Evolutionary conservation across 2,113 vertebrate genomes (phyloP).

Genomic region (Tragulus kanchil): DNA sequence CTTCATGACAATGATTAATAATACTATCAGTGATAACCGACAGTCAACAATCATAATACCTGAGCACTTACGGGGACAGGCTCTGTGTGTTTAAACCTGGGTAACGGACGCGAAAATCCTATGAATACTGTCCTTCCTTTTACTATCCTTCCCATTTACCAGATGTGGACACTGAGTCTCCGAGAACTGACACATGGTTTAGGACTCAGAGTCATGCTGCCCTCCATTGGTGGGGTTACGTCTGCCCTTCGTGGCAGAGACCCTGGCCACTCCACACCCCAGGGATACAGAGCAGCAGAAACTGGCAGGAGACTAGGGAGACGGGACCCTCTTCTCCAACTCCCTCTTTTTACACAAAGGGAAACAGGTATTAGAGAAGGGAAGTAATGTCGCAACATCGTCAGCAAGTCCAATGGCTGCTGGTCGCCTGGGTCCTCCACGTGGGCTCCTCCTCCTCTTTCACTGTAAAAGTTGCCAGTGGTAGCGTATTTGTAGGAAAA

Average conservation of each 20-base stretch:
- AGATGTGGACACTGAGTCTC: not conserved
- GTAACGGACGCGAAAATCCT: not conserved
- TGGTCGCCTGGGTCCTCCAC: not conserved
- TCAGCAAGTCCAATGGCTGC: not conserved
- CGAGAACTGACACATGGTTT: not conserved
- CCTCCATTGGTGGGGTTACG: not conserved
- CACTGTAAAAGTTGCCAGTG: not conserved
- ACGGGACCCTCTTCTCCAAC: not conserved
- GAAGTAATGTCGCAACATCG: not conserved
- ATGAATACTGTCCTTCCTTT: not conserved
- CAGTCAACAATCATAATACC: not conserved
- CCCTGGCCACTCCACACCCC: not conserved
- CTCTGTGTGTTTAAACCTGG: rapidly evolving
- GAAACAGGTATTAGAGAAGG: not conserved
- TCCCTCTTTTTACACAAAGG: not conserved
- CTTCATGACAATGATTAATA: not conserved
- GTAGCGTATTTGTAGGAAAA: not conserved
- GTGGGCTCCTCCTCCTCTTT: not conserved
- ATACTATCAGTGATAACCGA: not conserved
- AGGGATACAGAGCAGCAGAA: not conserved
- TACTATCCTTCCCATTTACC: not conserved
- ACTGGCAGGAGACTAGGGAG: not conserved
- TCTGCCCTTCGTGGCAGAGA: not conserved
- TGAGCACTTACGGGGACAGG: not conserved
- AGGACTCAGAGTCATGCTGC: not conserved